Evolutionary conservation across 2,888 invertebrate genomes (phyloP), one percentile per base, ranked within the genome.

Genomic region (Neoascia interrupta): DNA sequence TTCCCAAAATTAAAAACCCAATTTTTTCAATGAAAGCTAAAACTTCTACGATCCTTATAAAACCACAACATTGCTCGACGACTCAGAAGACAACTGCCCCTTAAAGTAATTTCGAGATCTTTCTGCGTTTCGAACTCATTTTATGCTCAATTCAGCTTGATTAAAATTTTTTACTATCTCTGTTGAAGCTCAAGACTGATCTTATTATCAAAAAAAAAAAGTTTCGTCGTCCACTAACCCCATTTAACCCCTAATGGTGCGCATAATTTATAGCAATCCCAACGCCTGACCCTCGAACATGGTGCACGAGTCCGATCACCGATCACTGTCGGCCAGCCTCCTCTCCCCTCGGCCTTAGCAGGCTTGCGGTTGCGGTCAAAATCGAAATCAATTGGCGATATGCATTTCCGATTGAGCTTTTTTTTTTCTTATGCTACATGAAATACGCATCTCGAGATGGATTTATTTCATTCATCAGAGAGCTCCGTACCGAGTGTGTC

Each of bases 191-290:
- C 15, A 45, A 53, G 11, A 61, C 28, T 11, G 69, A 58, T 69
- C 21, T 6, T 18, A 26, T 43, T 51, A 36, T 45, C 16, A 39
- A 47, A 64, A 64, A 73, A n/a, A n/a, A n/a, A n/a, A n/a, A n/a
- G 15, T n/a, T n/a, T n/a, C 47, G 66, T 39, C 74, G 47, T 74
- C 68, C 18, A 47, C n/a, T 74, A 61, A 68, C 74, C 74, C 41
- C 49, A 10, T 16, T 45, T 68, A 68, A 68, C 74, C 60, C 43
- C 61, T 47, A 13, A 41, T 54, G 15, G 60, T 39, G 56, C 64
- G 43, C 66, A 66, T 73, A 66, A 73, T 60, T n/a, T 53, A 73
- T 13, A 36, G 13, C 11, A n/a, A n/a, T n/a, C n/a, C n/a, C n/a
- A n/a, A n/a, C n/a, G n/a, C n/a, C n/a, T n/a, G 28, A 39, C 23